Conservation (phyloP, 2,888 invertebrate genomes). For the Morinoia aosen region DNA sequence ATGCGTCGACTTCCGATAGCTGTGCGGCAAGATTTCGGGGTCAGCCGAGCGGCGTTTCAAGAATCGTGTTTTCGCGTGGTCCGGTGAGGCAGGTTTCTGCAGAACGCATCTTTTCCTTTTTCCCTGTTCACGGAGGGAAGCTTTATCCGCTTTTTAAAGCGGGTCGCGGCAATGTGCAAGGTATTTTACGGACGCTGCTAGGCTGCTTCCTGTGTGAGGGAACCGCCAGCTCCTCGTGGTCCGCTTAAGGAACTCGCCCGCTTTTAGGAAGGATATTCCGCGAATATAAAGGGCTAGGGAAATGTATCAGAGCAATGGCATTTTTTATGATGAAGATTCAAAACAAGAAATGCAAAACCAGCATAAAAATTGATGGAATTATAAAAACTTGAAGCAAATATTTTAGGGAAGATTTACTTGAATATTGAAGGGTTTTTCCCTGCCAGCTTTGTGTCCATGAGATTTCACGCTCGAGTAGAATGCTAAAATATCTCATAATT, state of each 20-base stretch:
- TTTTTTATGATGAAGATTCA: not conserved
- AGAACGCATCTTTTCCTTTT: not conserved
- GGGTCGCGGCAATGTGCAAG: not conserved
- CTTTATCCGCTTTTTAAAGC: slow-evolving; percentile 12
- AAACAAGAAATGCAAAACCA: not conserved
- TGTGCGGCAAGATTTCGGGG: not conserved
- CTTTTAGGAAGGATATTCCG: not conserved
- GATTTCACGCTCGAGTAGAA: not conserved
- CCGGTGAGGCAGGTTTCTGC: not conserved
- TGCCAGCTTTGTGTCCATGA: not conserved
- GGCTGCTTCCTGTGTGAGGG: slow-evolving; percentile 2
- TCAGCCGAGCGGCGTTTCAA: not conserved
- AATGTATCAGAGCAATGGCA: not conserved
- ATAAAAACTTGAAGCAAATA: not conserved
- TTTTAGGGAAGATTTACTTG: not conserved
- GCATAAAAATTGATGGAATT: too few relatives aligned
- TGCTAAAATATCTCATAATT: not conserved
- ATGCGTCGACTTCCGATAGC: not conserved
- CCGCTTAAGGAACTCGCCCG: not conserved
- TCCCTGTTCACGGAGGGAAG: not conserved
- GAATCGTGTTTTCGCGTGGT: not conserved
- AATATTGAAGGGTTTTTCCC: not conserved
- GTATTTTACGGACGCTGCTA: slow-evolving; percentile 12
- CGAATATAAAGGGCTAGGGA: not conserved
- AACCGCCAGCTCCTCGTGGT: not conserved